Evolutionary conservation across 2,113 vertebrate genomes (phyloP).

Genomic region (Paracanthobrama guichenoti): DNA sequence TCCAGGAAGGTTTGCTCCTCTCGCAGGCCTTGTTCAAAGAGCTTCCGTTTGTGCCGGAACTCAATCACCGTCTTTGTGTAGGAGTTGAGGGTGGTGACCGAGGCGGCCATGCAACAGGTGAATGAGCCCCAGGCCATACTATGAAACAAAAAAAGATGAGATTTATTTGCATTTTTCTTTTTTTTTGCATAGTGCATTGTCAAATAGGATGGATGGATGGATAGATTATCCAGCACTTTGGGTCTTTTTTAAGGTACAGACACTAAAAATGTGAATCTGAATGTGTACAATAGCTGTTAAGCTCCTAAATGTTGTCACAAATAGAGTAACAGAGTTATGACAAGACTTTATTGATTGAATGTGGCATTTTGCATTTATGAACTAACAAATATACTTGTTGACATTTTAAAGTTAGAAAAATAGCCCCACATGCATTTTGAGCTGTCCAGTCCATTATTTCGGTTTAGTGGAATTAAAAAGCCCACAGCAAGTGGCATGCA

Average conservation of each 20-base stretch:
- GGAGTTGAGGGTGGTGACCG: conserved; percentile 97
- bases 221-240: not conserved
- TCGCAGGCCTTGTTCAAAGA: conserved; percentile 91
- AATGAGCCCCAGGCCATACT: conserved; percentile 98
- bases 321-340: no score
- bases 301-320: no score
- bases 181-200: not conserved
- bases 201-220: not conserved
- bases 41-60: conserved; percentile 95
- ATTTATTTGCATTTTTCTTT: not conserved
- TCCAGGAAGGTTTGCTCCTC: conserved; percentile 92
- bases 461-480: not conserved
- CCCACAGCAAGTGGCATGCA: not conserved
- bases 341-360: no score
- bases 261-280: no score
- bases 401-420: not conserved
- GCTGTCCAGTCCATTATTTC: not conserved
- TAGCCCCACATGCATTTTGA: not conserved
- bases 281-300: no score
- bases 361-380: no score
- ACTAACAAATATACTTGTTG: conserved; percentile 46
- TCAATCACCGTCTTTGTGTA: conserved; percentile 99
- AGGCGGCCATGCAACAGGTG: conserved; percentile 98
- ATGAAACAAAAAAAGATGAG: conserved; percentile 45
- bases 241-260: no score